These are phyloP conservation scores for Halictus quadricinctus DNA, from an alignment of 2,888 invertebrate species.

Conservation along the genomic window DNA sequence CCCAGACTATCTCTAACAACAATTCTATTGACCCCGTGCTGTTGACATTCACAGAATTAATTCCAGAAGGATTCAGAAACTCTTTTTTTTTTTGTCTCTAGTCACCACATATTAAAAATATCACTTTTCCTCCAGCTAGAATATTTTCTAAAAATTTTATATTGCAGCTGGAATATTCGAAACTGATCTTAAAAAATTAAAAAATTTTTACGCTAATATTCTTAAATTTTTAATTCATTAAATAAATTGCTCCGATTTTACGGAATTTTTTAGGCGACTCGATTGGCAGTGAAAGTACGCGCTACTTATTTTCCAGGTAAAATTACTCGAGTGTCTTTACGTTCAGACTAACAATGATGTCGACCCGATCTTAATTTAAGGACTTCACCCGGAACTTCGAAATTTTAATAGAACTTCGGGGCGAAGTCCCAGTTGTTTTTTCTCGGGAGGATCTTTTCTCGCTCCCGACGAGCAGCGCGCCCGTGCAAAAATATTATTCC, in stretches of 20 bases:
- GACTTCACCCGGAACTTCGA: background rate
- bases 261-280: background rate
- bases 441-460: slow-evolving; percentile 25
- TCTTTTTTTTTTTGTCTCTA: background rate
- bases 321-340: background rate
- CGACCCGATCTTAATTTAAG: background rate
- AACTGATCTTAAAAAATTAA: no score
- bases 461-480: background rate
- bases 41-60: background rate
- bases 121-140: background rate
- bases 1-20: background rate
- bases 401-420: background rate
- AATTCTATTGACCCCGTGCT: background rate
- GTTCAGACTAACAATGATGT: background rate
- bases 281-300: background rate
- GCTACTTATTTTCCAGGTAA: background rate
- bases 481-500: slow-evolving; percentile 68
- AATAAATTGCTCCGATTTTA: no score
- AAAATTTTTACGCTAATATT: no score
- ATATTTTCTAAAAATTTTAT: background rate
- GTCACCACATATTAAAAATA: background rate
- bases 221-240: no score
- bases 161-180: no score
- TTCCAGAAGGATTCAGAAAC: background rate
- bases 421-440: slow-evolving; percentile 12